Percentiles rank a stretch among this genome's conserved stretches.
phyloP scores from a whole-genome alignment of 1,140 invertebrate species.

The Anoplophora glabripennis region DNA sequence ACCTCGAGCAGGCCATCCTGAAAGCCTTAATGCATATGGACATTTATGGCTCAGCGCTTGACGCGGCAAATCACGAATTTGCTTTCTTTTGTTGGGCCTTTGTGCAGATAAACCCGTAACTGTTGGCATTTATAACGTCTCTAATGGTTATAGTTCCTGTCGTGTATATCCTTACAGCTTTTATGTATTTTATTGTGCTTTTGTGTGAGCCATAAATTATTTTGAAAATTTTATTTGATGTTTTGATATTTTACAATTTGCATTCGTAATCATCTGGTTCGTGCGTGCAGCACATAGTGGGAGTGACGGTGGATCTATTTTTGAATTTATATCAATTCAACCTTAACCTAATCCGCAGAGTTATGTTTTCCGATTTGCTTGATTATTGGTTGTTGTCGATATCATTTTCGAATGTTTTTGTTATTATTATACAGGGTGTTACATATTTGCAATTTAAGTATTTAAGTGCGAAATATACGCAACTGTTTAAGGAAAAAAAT shows the following conservation, averaged over 20 bases:
- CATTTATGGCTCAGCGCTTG: slow-evolving; percentile 36
- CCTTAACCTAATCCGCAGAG: no score
- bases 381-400: no score
- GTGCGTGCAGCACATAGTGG: no score
- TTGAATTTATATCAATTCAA: no score
- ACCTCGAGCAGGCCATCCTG: background rate
- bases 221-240: slow-evolving; percentile 21
- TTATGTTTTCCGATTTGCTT: no score
- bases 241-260: slow-evolving; percentile 1
- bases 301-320: no score
- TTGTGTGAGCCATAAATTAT: slow-evolving; percentile 27
- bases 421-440: no score
- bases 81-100: slow-evolving; percentile 38
- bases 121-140: slow-evolving; percentile 40
- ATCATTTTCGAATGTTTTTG: no score
- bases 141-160: slow-evolving; percentile 39
- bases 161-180: slow-evolving; percentile 28
- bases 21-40: slow-evolving; percentile 35
- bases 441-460: no score
- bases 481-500: no score
- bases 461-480: no score
- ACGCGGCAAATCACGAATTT: slow-evolving; percentile 40
- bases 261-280: no score
- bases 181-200: slow-evolving; percentile 28
- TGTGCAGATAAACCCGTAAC: slow-evolving; percentile 40